Evolutionary conservation across 2,797 vertebrate species (phyloP), one percentile per base, ranked within the genome.

Genomic region (Tokudaia muenninki): DNA sequence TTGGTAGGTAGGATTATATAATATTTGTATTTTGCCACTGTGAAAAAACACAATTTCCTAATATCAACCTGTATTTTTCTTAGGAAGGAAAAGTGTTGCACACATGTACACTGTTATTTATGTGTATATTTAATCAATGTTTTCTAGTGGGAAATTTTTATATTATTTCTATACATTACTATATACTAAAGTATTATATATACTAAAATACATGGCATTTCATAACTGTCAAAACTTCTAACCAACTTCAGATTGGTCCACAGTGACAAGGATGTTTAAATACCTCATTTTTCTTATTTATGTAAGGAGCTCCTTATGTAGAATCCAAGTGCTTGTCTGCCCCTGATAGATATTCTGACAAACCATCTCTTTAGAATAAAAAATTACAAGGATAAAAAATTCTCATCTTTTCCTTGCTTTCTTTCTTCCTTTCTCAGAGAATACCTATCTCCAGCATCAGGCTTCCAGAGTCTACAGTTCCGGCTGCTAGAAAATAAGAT

Each of bases 391-490:
- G 50, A 81, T 37, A 37, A 72, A 72, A 52, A 4, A 87, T 19
- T 44, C 16, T 37, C 11, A 65, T 86, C 4, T 34, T 57, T 74
- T 34, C 17, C 70, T 95, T 70, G 92, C 3, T 74, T 22, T 88
- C 82, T 29, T 7, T 67, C 19, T 29, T 50, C 3, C 24, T 21
- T 29, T 34, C 22, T 82, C 96, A 99, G 99, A 98, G 99, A 99
- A 83, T 99, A 99, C 97, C 98, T 99, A 94, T 97, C 98, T 93
- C 98, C 99, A 34, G 99, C 99, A 37, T 99, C 99, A 3, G 99
- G 99, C 87, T 99, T 99, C 98, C 99, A 99, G 98, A 99, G 99
- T 92, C 98, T 99, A 95, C 99, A 99, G 96, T 99, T 99, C 95
- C 99, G 99, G 55, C 98, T 99, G n/a, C 94, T 99, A 63, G 99